Evolutionary conservation across 2,113 vertebrate genomes (phyloP).

Genomic region (Crotalus horridus): DNA sequence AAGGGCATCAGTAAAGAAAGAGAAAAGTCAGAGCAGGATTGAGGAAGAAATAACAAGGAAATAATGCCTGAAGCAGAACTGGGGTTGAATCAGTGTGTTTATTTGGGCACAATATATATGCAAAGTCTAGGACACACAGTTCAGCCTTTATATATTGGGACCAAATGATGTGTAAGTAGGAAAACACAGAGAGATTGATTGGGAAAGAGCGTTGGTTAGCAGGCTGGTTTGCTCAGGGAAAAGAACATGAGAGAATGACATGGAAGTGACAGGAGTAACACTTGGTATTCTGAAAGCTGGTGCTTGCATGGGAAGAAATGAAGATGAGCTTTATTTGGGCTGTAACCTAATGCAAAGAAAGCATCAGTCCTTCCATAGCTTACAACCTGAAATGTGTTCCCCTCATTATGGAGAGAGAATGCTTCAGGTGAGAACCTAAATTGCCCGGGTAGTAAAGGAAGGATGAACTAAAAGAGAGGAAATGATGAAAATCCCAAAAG

Average conservation of each 20-base stretch:
- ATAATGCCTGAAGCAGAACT: not conserved
- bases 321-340: not conserved
- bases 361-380: not conserved
- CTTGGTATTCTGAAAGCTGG: not conserved
- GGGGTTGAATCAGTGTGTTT: slow-evolving; percentile 3
- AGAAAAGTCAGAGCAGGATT: slow-evolving; percentile 9
- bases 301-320: not conserved
- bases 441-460: not conserved
- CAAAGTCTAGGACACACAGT: slow-evolving; percentile 1
- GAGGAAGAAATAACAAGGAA: slow-evolving; percentile 22
- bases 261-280: not conserved
- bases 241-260: not conserved
- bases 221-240: not conserved
- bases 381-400: not conserved
- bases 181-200: not conserved
- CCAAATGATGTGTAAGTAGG: not conserved
- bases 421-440: not conserved
- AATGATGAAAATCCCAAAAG: not conserved
- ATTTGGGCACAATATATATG: slow-evolving; percentile 3
- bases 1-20: slow-evolving; percentile 5
- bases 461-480: not conserved
- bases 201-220: not conserved
- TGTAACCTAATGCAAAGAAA: not conserved
- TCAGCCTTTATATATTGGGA: not conserved
- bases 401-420: not conserved